phyloP scores from a whole-genome alignment of 1,140 invertebrate species.

The Drosophila murphyi region DNA sequence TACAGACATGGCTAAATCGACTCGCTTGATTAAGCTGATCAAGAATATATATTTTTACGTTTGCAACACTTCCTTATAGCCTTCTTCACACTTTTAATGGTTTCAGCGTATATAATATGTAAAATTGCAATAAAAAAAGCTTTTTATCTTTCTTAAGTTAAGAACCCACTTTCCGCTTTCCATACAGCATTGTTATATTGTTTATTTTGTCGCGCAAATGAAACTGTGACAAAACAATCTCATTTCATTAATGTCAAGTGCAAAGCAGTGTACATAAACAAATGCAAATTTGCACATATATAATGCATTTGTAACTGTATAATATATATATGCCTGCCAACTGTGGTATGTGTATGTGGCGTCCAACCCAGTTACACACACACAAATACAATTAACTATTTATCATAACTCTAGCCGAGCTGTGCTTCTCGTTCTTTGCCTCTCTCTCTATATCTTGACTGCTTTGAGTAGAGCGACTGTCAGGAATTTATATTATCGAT shows the following conservation, averaged over 20 bases:
- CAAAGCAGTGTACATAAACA: slow-evolving; percentile 42
- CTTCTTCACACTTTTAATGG: too few species aligned
- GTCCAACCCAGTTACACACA: slow-evolving; percentile 49
- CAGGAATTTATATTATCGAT: slow-evolving; percentile 79
- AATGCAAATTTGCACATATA: slow-evolving; percentile 5
- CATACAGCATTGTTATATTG: not conserved
- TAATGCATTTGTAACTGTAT: slow-evolving; percentile 14
- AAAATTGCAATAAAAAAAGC: too few species aligned
- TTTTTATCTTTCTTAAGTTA: not conserved
- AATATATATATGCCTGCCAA: slow-evolving; percentile 20
- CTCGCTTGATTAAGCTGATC: too few species aligned
- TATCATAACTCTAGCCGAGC: slow-evolving; percentile 55
- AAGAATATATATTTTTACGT: too few species aligned
- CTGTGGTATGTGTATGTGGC: slow-evolving; percentile 28
- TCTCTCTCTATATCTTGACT: slow-evolving; percentile 22
- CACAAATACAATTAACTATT: slow-evolving; percentile 36
- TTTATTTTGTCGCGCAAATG: slow-evolving; percentile 26
- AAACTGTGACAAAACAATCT: slow-evolving; percentile 72
- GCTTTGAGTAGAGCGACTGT: slow-evolving; percentile 40
- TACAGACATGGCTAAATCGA: too few species aligned
- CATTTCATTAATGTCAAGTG: slow-evolving; percentile 77
- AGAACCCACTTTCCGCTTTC: not conserved
- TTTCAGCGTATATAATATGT: too few species aligned
- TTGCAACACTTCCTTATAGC: too few species aligned
- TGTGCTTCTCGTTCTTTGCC: not conserved